Percentiles rank a stretch among this genome's conserved stretches.
phyloP scores from a whole-genome alignment of 2,113 vertebrate species.

The Tachuris rubrigastra region DNA sequence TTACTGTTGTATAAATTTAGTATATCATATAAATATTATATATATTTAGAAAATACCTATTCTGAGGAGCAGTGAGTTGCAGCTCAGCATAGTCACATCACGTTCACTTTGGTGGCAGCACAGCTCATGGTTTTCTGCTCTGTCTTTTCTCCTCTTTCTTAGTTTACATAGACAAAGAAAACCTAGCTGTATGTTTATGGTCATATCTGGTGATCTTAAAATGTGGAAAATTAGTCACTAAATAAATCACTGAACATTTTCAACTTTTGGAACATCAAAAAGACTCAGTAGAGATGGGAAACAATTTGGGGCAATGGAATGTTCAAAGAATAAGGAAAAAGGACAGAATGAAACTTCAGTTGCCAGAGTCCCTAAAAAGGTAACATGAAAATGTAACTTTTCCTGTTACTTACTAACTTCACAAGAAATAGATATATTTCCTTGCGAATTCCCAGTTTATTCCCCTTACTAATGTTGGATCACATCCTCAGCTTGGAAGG shows the following conservation, averaged over 20 bases:
- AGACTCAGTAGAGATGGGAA: not conserved
- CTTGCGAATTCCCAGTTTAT: not conserved
- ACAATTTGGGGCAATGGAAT: not conserved
- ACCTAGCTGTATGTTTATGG: not conserved
- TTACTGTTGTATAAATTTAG: not conserved
- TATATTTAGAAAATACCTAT: not conserved
- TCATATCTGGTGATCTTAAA: not conserved
- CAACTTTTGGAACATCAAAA: not conserved
- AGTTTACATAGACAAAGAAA: not conserved
- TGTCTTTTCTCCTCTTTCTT: not conserved
- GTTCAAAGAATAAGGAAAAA: not conserved
- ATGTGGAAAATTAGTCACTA: not conserved
- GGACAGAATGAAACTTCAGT: not conserved
- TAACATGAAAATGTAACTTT: not conserved
- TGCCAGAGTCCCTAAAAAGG: not conserved
- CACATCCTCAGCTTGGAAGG: not conserved
- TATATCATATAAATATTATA: not conserved
- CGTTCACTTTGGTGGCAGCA: not conserved
- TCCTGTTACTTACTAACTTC: not conserved
- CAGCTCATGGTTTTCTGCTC: not conserved
- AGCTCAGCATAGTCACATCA: not conserved
- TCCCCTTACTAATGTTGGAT: not conserved
- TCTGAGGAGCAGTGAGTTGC: not conserved
- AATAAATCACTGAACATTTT: not conserved
- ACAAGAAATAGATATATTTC: not conserved